Evolutionary conservation across 2,888 invertebrate genomes (phyloP), one percentile per base, ranked within the genome.

Genomic region (Tuberolachnus salignus): DNA sequence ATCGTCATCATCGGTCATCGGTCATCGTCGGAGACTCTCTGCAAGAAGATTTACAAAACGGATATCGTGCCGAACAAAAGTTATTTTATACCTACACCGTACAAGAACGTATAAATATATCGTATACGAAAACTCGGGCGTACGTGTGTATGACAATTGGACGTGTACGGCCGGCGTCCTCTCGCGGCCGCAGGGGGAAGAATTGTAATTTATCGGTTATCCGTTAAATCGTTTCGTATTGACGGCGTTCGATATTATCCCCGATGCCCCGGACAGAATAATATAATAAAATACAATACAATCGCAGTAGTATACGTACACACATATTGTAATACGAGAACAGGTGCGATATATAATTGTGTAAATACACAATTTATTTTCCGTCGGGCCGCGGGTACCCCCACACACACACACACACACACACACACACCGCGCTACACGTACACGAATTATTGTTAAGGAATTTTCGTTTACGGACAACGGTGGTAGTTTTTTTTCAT

Each of bases 211-310:
- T 53, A 53, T 69, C 44, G n/a, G 44, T 70, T 70, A 55, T 23
- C 21, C 55, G 55, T 70, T 55, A 44, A 9, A 63, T 42, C n/a
- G 46, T 44, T 66, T 49, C 10, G n/a, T 66, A 26, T 49, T 49
- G 23, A 49, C 34, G 23, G 23, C 34, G 10, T 26, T 59, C 26
- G 53, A 53, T 53, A 53, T 53, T 53, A 53, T 53, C 19, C 34
- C 34, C 34, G 34, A 34, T 34, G 34, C 34, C 59, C 16, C 16
- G 16, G 1, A 3, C 16, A n/a, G n/a, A 26, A 59, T 10, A 8
- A 1, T 9, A 59, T 3, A 59, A 26, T 42, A 63, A 1, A 42
- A 63, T 42, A 63, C n/a, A 63, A 63, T 42, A 63, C 19, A n/a
- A 63, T 63, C 13, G 42, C 19, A n/a, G 42, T 63, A 4, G 42